Conservation (phyloP, 2,113 vertebrate species). For the Anhinga anhinga region DNA sequence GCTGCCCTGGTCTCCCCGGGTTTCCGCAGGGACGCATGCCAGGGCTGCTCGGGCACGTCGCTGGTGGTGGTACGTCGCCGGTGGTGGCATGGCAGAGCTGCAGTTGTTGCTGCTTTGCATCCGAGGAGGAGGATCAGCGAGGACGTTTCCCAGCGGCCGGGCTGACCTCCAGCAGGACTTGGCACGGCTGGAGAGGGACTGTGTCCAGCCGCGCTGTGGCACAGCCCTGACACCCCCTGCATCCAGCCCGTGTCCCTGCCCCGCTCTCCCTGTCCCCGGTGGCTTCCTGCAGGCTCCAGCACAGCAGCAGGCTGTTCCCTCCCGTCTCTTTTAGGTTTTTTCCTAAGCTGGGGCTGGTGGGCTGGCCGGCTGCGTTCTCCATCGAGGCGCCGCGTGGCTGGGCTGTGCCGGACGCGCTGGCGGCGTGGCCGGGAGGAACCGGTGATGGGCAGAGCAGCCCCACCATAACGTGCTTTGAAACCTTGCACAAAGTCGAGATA, state of each 20-base stretch:
- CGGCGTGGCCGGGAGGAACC: rapidly evolving
- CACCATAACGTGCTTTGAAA: rapidly evolving
- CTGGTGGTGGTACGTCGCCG: rapidly evolving
- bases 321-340: neutral
- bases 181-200: neutral
- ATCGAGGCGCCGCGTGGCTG: rapidly evolving
- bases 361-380: neutral
- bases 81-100: neutral
- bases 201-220: rapidly evolving
- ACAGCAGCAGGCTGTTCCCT: neutral
- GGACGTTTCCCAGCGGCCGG: neutral
- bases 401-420: neutral
- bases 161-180: neutral
- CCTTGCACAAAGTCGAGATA: neutral
- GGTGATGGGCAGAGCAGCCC: neutral
- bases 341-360: neutral
- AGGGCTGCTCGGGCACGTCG: rapidly evolving
- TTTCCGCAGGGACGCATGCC: rapidly evolving
- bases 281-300: rapidly evolving
- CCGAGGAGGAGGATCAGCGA: neutral
- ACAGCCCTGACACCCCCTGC: neutral
- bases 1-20: rapidly evolving
- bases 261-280: neutral
- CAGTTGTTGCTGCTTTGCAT: neutral
- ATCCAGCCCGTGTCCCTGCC: neutral